Conservation (phyloP, 2,888 invertebrate species). For the Lasioglossum zephyrum region DNA sequence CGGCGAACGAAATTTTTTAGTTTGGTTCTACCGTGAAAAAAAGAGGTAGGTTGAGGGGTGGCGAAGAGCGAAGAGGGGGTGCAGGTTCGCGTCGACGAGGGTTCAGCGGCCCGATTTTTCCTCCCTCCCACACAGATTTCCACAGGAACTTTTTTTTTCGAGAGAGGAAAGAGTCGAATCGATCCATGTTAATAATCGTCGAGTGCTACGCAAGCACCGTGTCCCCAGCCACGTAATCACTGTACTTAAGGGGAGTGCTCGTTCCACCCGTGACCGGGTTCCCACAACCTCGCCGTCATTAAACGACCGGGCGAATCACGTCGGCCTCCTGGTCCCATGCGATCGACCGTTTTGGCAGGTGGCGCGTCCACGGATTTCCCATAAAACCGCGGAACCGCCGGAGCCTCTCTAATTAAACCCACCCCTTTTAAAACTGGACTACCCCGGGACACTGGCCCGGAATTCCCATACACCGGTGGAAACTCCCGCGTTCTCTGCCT, state of each 20-base stretch:
- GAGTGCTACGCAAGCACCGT: conserved; percentile 78
- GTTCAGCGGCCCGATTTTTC: conserved; percentile 27
- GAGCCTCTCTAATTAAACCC: conserved; percentile 59
- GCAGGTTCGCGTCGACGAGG: neutral
- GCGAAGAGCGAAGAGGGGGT: too few relatives aligned
- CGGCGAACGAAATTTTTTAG: neutral
- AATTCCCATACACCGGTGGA: conserved; percentile 76
- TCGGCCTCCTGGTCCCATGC: conserved; percentile 53
- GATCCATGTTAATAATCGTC: conserved; percentile 64
- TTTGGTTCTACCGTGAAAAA: neutral
- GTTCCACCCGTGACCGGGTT: conserved; percentile 80
- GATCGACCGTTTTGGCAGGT: conserved; percentile 74
- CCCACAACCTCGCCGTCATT: conserved; percentile 81
- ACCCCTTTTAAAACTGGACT: conserved; percentile 29
- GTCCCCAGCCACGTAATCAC: conserved; percentile 81
- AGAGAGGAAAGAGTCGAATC: conserved; percentile 51
- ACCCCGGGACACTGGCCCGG: conserved; percentile 53
- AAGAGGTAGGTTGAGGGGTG: neutral
- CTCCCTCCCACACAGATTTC: conserved; percentile 23
- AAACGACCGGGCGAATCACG: conserved; percentile 70
- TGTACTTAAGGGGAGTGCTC: conserved; percentile 78
- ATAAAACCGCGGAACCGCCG: conserved; percentile 61
- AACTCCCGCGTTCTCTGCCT: neutral
- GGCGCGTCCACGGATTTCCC: conserved; percentile 73
- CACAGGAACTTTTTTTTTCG: conserved; percentile 26